Conservation (phyloP, 2,797 vertebrate genomes). For the Florisuga fusca region DNA sequence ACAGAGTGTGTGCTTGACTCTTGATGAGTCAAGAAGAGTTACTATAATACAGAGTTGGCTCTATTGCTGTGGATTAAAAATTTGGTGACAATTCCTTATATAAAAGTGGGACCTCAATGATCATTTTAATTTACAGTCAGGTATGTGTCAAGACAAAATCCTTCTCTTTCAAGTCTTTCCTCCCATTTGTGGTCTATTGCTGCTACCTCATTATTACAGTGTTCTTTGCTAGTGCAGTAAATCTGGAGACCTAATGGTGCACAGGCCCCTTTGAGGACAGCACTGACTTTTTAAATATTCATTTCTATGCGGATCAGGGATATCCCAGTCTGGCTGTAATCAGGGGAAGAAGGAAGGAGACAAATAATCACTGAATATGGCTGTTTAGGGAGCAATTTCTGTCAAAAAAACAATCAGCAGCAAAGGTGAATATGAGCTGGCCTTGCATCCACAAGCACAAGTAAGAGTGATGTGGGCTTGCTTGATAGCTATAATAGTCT, state of each 20-base stretch:
- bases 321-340: slow-evolving; percentile 59
- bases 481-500: slow-evolving; percentile 19
- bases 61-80: background rate
- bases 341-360: slow-evolving; percentile 44
- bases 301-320: slow-evolving; percentile 73
- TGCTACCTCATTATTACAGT: slow-evolving; percentile 22
- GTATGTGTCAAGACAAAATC: background rate
- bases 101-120: background rate
- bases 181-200: background rate
- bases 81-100: background rate
- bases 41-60: background rate
- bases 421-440: slow-evolving; percentile 28
- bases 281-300: slow-evolving; percentile 62
- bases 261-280: slow-evolving; percentile 38
- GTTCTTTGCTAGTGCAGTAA: slow-evolving; percentile 50
- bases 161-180: background rate
- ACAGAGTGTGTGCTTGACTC: background rate
- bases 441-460: slow-evolving; percentile 12
- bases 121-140: background rate
- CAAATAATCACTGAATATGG: slow-evolving; percentile 57
- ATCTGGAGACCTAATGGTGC: slow-evolving; percentile 57
- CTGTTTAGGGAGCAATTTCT: slow-evolving; percentile 65
- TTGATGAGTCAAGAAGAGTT: background rate
- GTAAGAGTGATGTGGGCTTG: slow-evolving; percentile 21
- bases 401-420: slow-evolving; percentile 54